phyloP scores from a whole-genome alignment of 2,797 vertebrate genomes.

The Tympanoctomys barrerae region DNA sequence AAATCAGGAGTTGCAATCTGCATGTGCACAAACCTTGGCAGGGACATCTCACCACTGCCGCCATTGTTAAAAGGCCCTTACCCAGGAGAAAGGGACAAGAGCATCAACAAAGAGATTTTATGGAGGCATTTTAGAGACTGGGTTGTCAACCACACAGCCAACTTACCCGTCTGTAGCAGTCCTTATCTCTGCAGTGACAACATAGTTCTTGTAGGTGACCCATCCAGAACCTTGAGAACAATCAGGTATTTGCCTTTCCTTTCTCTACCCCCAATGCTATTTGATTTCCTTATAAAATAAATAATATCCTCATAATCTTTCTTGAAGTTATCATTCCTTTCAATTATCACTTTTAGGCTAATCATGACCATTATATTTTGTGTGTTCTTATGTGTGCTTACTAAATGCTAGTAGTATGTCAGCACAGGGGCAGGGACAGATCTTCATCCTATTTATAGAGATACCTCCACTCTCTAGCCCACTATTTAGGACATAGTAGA shows the following conservation, averaged over 20 bases:
- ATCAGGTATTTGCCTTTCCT: neutral
- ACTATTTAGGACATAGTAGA: neutral
- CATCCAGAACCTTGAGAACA: neutral
- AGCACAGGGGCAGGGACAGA: neutral
- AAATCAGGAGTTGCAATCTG: neutral
- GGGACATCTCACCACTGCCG: neutral
- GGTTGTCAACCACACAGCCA: neutral
- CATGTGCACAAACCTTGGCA: neutral
- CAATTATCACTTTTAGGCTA: neutral
- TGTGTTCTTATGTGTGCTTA: neutral
- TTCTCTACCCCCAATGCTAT: neutral
- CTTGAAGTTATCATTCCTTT: neutral
- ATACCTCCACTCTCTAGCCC: neutral
- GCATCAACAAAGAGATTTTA: neutral
- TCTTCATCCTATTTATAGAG: neutral
- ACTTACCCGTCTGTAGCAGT: neutral
- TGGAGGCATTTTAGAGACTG: neutral
- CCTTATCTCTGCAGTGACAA: neutral
- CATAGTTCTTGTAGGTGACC: neutral
- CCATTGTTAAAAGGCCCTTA: neutral
- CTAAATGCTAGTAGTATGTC: neutral
- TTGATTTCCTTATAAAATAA: neutral
- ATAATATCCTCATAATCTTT: neutral
- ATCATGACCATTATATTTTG: neutral
- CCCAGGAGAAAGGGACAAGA: neutral